phyloP scores from a whole-genome alignment of 1,140 invertebrate genomes.

The Drosophila bocki region DNA sequence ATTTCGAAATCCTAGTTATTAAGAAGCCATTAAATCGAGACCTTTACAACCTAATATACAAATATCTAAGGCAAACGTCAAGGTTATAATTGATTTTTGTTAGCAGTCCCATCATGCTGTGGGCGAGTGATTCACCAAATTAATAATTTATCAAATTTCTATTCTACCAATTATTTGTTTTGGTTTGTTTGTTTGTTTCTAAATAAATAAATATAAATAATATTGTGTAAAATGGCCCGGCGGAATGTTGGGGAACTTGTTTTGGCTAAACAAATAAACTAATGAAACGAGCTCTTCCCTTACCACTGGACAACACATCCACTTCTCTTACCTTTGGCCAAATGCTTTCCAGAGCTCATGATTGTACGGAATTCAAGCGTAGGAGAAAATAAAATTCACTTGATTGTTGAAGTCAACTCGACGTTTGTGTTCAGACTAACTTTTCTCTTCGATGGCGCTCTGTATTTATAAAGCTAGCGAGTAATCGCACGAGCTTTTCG shows the following conservation, averaged over 20 bases:
- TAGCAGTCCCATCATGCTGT: background rate
- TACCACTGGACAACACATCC: no score
- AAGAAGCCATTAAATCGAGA: background rate
- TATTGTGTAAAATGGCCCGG: background rate
- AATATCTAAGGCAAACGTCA: background rate
- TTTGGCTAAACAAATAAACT: conserved; percentile 7
- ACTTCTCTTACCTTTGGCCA: conserved; percentile 56
- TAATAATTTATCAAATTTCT: background rate
- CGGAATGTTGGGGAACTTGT: conserved; percentile 19
- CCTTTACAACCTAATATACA: background rate
- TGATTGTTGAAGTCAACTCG: conserved; percentile 16
- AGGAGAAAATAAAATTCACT: conserved; percentile 17
- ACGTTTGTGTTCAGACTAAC: conserved; percentile 14
- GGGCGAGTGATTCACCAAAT: background rate
- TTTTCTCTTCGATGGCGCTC: conserved; percentile 41
- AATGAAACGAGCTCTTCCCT: conserved; percentile 3
- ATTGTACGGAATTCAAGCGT: background rate
- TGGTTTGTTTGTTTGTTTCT: no score
- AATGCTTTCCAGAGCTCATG: conserved; percentile 66
- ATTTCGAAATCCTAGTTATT: background rate
- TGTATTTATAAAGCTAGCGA: conserved; percentile 36
- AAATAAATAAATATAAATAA: no score
- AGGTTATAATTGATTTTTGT: background rate
- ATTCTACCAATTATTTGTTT: background rate
- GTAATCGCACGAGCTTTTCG: conserved; percentile 16